Evolutionary conservation across 2,888 invertebrate genomes (phyloP).

Genomic region (Tinea semifulvella): DNA sequence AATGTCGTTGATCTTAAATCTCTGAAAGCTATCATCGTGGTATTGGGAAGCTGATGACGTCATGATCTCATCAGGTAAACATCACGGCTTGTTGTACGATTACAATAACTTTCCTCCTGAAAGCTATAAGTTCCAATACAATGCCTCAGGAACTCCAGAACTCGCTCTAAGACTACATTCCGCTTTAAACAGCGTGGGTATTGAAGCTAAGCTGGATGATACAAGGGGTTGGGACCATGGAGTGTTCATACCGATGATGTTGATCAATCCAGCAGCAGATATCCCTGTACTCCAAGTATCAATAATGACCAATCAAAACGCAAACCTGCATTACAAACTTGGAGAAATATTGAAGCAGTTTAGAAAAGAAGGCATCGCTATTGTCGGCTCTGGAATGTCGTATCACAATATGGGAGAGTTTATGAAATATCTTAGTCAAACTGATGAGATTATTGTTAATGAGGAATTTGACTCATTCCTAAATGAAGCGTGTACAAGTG

Average conservation of each 20-base stretch:
- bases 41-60: conserved; percentile 32
- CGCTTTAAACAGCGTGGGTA: conserved; percentile 28
- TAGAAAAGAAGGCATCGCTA: conserved; percentile 29
- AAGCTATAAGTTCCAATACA: conserved; percentile 31
- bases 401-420: conserved; percentile 30
- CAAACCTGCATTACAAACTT: conserved; percentile 28
- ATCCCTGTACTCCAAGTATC: conserved; percentile 36
- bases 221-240: conserved; percentile 40
- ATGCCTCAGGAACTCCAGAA: conserved; percentile 27
- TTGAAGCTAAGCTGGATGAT: conserved; percentile 27
- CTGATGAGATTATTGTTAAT: conserved; percentile 22
- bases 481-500: conserved; percentile 24
- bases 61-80: conserved; percentile 29
- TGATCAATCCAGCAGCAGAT: conserved; percentile 33
- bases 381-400: conserved; percentile 35
- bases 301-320: conserved; percentile 30
- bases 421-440: conserved; percentile 15
- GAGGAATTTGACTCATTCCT: conserved; percentile 25
- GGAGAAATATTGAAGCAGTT: conserved; percentile 31
- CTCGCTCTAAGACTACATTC: conserved; percentile 29
- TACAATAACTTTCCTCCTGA: conserved; percentile 34
- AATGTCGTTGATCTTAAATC: conserved; percentile 26
- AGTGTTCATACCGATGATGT: conserved; percentile 38
- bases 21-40: conserved; percentile 30
- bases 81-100: conserved; percentile 30